Conservation (phyloP, 2,113 vertebrate genomes). For the Elaphurus davidianus region DNA sequence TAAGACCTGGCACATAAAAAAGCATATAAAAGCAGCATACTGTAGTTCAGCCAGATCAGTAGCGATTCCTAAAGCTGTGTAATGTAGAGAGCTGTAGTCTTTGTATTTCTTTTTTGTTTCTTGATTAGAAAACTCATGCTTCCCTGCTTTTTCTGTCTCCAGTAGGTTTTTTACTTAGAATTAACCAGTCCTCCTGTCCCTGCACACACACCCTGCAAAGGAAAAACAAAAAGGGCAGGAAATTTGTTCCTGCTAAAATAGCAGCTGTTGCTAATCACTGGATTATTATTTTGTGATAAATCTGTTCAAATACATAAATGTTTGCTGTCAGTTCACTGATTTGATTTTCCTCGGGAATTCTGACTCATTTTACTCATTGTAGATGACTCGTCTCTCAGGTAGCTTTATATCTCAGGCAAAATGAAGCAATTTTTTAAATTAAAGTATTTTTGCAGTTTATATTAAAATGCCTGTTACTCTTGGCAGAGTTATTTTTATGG, state of each 20-base stretch:
- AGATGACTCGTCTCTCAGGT: not conserved
- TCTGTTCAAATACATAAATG: not conserved
- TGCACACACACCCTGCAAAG: not conserved
- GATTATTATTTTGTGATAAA: slow-evolving; percentile 10
- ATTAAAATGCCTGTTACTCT: not conserved
- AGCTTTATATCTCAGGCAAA: not conserved
- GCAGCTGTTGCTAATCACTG: not conserved
- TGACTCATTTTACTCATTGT: not conserved
- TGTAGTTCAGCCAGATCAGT: not conserved
- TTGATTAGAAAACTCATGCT: slow-evolving; percentile 30
- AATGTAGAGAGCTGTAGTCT: not conserved
- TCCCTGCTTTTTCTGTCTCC: not conserved
- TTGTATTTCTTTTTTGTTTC: not conserved
- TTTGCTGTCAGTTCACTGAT: not conserved
- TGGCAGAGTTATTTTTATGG: slow-evolving; percentile 2
- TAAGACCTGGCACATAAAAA: not conserved
- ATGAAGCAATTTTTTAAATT: not conserved
- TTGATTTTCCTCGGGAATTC: not conserved
- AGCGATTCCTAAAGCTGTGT: not conserved
- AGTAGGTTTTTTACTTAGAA: not conserved
- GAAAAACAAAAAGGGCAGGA: not conserved
- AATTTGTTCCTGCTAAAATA: slow-evolving; percentile 1
- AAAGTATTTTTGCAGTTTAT: slow-evolving; percentile 8
- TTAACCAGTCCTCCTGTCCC: not conserved
- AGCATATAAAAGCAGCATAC: not conserved